These are phyloP conservation scores for Rallus crepitans DNA, from an alignment of 2,797 vertebrate genomes.

Conservation along the genomic window DNA sequence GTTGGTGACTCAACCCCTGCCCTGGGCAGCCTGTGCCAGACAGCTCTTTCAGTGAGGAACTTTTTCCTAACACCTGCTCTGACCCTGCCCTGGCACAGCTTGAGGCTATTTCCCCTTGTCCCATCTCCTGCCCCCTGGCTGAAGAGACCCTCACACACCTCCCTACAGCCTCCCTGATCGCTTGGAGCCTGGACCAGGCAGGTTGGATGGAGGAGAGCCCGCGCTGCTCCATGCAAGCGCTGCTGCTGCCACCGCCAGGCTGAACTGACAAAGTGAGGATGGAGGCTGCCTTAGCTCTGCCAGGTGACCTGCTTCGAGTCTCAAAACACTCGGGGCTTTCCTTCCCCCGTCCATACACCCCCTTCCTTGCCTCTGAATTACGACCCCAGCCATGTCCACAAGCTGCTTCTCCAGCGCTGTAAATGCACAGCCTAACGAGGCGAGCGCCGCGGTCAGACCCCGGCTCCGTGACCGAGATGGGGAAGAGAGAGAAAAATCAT, in stretches of 20 bases:
- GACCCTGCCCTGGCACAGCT: too few species aligned
- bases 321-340: background rate
- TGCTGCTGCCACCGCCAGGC: constrained; percentile 83
- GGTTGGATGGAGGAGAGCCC: accelerated
- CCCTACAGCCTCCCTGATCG: too few species aligned
- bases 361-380: background rate
- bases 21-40: too few species aligned
- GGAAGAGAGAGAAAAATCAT: background rate
- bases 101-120: too few species aligned
- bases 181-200: accelerated
- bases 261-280: background rate
- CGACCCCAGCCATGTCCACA: background rate
- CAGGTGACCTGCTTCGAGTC: background rate
- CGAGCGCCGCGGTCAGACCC: accelerated
- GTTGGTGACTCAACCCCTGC: too few species aligned
- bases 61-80: too few species aligned
- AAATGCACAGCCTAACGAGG: background rate
- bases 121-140: too few species aligned
- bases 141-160: too few species aligned
- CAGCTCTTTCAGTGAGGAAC: too few species aligned
- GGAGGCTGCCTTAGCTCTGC: background rate
- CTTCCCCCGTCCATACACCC: background rate
- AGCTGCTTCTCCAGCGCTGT: background rate
- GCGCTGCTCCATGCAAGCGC: constrained; percentile 61
- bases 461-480: accelerated